Evolutionary conservation across 2,113 vertebrate species (phyloP), one percentile per base, ranked within the genome.

Genomic region (Heptranchias perlo): DNA sequence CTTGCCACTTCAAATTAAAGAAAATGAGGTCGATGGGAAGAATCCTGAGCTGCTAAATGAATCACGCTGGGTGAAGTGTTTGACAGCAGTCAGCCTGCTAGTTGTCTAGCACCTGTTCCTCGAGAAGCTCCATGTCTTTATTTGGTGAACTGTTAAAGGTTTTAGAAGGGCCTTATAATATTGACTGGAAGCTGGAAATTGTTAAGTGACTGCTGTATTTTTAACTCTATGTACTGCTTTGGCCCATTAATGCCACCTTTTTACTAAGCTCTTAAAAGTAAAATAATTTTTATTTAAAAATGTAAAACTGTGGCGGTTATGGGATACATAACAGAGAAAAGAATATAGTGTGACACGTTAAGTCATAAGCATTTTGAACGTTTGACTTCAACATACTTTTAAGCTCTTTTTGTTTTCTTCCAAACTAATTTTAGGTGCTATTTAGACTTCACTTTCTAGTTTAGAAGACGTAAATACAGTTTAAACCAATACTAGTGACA

Each of bases 71-170:
- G 39, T 65, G 64, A 95, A 95, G 94, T 69, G 65, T 35, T 47
- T 95, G 94, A 73, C 64, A 73, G 65, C 64, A 95, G 65, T n/a
- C n/a, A n/a, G n/a, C n/a, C n/a, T n/a, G n/a, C n/a, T n/a, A n/a
- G n/a, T 95, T 95, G 64, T 49, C 94, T 35, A 31, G 49, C 94
- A 95, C 94, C 94, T 95, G 94, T 95, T 95, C 94, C 65, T 73
- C 28, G 23, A 49, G 58, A 62, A 93, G 52, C 28, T 69, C 65
- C 65, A 95, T 95, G 94, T 31, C 94, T 44, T 95, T 95, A 95
- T 69, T 69, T 69, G 94, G 94, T 95, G 47, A 95, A 95, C 94
- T 95, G 47, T 95, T 95, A 52, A 69, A 73, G 44, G 28, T 47
- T 31, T 64, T 31, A 52, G 65, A 69, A 95, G 94, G 44, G 21